phyloP scores from a whole-genome alignment of 1,140 invertebrate genomes.

The Platorchestia sp. region DNA sequence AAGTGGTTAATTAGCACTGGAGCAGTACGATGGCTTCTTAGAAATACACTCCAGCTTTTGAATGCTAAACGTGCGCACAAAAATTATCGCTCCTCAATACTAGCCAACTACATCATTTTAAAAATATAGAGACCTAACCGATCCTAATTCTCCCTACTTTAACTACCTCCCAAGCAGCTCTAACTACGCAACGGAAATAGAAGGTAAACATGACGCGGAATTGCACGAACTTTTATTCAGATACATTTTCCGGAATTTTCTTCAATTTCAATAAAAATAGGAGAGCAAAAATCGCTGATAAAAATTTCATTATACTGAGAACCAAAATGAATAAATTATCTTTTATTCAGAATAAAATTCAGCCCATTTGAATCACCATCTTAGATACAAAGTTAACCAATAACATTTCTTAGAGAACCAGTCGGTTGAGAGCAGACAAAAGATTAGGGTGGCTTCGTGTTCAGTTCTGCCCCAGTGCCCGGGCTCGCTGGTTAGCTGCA shows the following conservation, averaged over 20 bases:
- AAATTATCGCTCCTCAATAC: not conserved
- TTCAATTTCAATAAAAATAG: too few species aligned
- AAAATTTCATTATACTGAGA: too few species aligned
- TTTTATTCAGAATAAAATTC: not conserved
- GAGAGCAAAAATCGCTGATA: too few species aligned
- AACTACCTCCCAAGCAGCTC: not conserved
- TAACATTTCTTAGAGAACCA: not conserved
- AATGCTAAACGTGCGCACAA: not conserved
- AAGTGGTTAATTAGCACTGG: not conserved
- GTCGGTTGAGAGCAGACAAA: not conserved
- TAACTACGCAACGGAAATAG: not conserved
- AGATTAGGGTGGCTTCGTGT: too few species aligned
- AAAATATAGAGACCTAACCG: not conserved
- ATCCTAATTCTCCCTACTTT: not conserved
- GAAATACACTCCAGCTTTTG: not conserved
- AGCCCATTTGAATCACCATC: not conserved
- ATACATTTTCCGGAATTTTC: too few species aligned
- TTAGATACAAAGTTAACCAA: not conserved
- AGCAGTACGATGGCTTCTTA: not conserved
- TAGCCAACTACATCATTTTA: not conserved
- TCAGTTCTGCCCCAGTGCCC: not conserved
- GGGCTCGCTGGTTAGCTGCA: not conserved
- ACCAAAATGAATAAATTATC: not conserved
- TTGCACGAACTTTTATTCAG: too few species aligned
- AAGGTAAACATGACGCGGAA: not conserved